Conservation (phyloP, 2,888 invertebrate species). For the Copidosoma aretas region DNA sequence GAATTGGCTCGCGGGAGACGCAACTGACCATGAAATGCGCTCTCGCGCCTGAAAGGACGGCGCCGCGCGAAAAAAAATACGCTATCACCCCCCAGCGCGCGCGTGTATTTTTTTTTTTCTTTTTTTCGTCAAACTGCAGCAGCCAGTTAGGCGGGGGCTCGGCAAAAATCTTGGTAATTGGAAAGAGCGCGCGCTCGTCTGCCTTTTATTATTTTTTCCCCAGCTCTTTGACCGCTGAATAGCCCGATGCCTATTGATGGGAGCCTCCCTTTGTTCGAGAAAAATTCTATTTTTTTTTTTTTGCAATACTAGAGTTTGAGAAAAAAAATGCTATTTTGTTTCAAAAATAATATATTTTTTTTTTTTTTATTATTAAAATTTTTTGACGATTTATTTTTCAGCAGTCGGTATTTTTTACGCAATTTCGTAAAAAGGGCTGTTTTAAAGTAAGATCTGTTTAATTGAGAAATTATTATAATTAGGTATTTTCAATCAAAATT, state of each 20-base stretch:
- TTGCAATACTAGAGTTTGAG: too few relatives aligned
- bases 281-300: too few relatives aligned
- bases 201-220: not conserved
- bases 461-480: too few relatives aligned
- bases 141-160: constrained; percentile 3
- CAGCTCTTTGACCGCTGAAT: not conserved
- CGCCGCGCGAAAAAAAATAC: constrained; percentile 8
- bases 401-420: too few relatives aligned
- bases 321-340: too few relatives aligned
- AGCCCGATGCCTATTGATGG: not conserved
- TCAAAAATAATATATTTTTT: too few relatives aligned
- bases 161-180: constrained; percentile 30
- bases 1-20: constrained; percentile 44
- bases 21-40: constrained; percentile 40
- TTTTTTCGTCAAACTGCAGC: constrained; percentile 1
- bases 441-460: too few relatives aligned
- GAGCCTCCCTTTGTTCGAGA: too few relatives aligned
- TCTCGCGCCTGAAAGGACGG: constrained; percentile 1
- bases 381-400: too few relatives aligned
- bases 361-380: too few relatives aligned
- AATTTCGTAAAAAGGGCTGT: too few relatives aligned
- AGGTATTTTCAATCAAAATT: too few relatives aligned
- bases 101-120: constrained; percentile 11
- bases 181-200: constrained; percentile 21
- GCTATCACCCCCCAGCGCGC: not conserved